phyloP scores from a whole-genome alignment of 2,113 vertebrate species.

The Bothrops jararaca region DNA sequence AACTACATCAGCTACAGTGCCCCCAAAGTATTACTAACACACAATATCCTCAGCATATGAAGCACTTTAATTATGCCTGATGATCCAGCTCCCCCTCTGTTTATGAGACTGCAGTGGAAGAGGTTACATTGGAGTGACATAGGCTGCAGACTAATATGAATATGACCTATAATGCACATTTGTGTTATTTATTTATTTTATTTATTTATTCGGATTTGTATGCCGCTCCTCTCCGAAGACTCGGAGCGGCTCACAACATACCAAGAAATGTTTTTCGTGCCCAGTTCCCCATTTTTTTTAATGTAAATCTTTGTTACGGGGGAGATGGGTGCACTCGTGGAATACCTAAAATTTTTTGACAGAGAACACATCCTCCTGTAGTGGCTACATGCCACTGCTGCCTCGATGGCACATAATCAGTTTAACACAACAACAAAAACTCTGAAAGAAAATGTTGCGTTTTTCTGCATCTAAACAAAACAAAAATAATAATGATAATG shows the following conservation, averaged over 20 bases:
- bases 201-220: too few species aligned
- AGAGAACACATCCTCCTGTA: neutral
- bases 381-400: neutral
- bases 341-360: neutral
- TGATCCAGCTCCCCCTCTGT: neutral
- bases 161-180: neutral
- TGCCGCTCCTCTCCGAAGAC: too few species aligned
- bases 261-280: neutral
- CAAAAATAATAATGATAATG: too few species aligned
- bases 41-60: neutral
- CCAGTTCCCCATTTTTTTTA: neutral
- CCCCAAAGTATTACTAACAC: neutral
- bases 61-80: neutral
- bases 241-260: too few species aligned
- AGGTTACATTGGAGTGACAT: neutral
- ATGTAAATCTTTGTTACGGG: neutral
- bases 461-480: neutral
- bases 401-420: neutral
- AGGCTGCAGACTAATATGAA: neutral
- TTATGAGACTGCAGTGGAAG: neutral
- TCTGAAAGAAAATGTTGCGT: neutral
- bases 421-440: neutral
- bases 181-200: too few species aligned
- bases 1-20: neutral
- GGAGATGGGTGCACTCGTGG: neutral